Conservation (phyloP, 2,113 vertebrate genomes). For the Illadopsis cleaveri region DNA sequence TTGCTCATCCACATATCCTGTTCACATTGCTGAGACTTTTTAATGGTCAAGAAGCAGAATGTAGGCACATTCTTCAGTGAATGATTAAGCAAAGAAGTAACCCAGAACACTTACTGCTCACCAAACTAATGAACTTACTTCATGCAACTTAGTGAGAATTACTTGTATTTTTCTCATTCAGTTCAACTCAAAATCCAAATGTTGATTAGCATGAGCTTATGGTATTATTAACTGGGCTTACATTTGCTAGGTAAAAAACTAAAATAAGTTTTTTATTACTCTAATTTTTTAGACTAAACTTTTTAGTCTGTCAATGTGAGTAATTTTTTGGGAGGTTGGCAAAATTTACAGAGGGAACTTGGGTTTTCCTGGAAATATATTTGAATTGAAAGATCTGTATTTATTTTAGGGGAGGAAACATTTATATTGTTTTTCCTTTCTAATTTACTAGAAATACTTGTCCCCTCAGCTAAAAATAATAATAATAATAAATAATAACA, state of each 20-base stretch:
- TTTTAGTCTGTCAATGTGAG: neutral
- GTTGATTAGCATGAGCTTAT: neutral
- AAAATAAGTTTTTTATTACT: neutral
- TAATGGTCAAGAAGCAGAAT: neutral
- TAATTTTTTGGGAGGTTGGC: neutral
- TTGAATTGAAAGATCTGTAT: neutral
- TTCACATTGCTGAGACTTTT: neutral
- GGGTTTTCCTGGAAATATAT: neutral
- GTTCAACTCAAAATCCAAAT: neutral
- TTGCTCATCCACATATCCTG: neutral
- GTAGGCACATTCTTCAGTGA: neutral
- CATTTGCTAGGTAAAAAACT: neutral
- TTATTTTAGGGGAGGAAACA: neutral
- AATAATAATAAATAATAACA: neutral
- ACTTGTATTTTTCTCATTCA: neutral
- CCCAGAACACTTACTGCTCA: neutral
- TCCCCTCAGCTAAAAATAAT: neutral
- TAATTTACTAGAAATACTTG: neutral
- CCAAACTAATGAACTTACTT: neutral
- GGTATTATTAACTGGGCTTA: neutral
- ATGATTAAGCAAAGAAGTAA: neutral
- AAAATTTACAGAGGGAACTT: neutral
- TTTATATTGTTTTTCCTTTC: neutral
- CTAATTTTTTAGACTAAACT: neutral
- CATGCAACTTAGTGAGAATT: neutral